Evolutionary conservation across 2,113 vertebrate species (phyloP).

Genomic region (Laticauda colubrina): DNA sequence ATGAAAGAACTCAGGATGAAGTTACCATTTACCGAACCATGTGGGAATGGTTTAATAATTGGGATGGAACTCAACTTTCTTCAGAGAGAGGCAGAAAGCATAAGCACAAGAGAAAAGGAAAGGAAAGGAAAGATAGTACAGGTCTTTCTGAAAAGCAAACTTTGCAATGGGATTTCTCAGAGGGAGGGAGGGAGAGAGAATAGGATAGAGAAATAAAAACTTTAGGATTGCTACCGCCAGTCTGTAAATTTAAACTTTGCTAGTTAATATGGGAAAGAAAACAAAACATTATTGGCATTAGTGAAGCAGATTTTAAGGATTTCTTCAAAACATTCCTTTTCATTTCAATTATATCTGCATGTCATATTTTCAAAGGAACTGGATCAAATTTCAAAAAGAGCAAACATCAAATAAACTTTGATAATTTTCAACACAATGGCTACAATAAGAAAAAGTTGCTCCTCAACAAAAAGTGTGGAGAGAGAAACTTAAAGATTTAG

Average conservation of each 20-base stretch:
- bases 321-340: conserved; percentile 17
- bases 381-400: background rate
- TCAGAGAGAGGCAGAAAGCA: conserved; percentile 52
- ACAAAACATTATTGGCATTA: background rate
- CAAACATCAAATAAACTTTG: conserved; percentile 32
- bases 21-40: conserved; percentile 94
- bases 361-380: background rate
- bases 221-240: background rate
- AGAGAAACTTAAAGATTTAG: no score
- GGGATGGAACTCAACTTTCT: conserved; percentile 85
- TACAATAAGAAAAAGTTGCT: background rate
- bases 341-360: background rate
- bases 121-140: conserved; percentile 17
- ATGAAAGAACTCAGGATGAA: conserved; percentile 94
- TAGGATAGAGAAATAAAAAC: background rate
- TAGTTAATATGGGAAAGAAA: conserved; percentile 8
- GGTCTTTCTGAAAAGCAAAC: conserved; percentile 37
- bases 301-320: background rate
- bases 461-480: background rate
- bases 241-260: conserved; percentile 21
- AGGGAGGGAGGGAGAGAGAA: conserved; percentile 28
- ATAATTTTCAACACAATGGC: conserved; percentile 25
- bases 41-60: conserved; percentile 96
- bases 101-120: conserved; percentile 29
- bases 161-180: conserved; percentile 51